Percentiles rank a stretch among this genome's conserved stretches.
Evolutionary conservation across 2,888 invertebrate species (phyloP).

Genomic region (Chirona hameri): DNA sequence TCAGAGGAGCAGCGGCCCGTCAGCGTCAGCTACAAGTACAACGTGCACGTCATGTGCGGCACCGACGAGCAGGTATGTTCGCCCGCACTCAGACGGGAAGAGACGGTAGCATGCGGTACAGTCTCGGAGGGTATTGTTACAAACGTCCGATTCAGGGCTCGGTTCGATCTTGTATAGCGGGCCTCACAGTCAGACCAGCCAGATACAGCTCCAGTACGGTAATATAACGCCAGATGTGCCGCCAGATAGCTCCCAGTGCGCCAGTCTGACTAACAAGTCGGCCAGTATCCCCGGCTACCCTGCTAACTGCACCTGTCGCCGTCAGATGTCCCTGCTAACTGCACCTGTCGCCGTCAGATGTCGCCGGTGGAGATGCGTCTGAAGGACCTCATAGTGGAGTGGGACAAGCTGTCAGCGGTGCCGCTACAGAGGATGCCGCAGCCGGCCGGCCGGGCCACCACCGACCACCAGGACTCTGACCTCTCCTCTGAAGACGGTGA

Average conservation of each 20-base stretch:
- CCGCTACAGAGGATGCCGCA: background rate
- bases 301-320: background rate
- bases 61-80: background rate
- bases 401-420: slow-evolving; percentile 22
- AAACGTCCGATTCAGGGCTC: no score
- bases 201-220: no score
- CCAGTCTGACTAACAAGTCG: no score
- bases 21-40: slow-evolving; percentile 6
- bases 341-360: background rate
- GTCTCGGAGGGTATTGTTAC: no score
- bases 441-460: background rate
- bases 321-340: background rate
- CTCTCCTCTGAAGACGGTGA: background rate
- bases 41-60: slow-evolving; percentile 9
- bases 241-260: no score
- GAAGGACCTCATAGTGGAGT: slow-evolving; percentile 9
- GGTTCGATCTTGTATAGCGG: no score
- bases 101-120: no score
- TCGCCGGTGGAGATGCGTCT: slow-evolving; percentile 9
- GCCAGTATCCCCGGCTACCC: no score
- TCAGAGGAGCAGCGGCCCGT: background rate
- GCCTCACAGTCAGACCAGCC: no score
- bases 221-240: no score
- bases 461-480: background rate
- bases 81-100: no score